Conservation (phyloP, 2,113 vertebrate species). For the Triplophysa siluroides region DNA sequence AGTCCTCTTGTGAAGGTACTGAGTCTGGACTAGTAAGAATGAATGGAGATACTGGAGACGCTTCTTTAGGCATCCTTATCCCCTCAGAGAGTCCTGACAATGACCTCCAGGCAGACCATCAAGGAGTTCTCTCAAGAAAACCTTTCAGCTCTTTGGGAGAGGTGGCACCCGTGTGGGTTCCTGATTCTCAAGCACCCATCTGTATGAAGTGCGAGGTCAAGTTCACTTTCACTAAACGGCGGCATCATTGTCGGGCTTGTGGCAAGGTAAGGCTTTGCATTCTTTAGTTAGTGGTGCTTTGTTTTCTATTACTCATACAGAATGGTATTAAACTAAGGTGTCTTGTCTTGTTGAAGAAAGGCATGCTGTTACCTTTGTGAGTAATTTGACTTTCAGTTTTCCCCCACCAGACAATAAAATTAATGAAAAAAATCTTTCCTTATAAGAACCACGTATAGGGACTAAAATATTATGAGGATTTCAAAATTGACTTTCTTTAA, state of each 20-base stretch:
- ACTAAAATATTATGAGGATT: too few species aligned
- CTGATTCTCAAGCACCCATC: constrained; percentile 95
- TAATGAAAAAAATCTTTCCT: too few species aligned
- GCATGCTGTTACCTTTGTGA: not conserved
- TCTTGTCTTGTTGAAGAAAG: not conserved
- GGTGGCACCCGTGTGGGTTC: constrained; percentile 97
- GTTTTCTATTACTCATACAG: not conserved
- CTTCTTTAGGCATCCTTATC: constrained; percentile 71
- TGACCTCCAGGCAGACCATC: constrained; percentile 90
- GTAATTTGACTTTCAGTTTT: not conserved
- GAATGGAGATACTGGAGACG: constrained; percentile 76
- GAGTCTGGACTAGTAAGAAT: constrained; percentile 71
- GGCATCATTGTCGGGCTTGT: constrained; percentile 98
- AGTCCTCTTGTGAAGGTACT: constrained; percentile 11
- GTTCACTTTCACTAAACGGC: constrained; percentile 98
- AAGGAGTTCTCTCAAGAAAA: constrained; percentile 80
- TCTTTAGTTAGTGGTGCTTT: not conserved
- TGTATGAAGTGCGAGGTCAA: constrained; percentile 98
- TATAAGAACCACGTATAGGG: too few species aligned
- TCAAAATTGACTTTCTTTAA: too few species aligned
- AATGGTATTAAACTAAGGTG: not conserved
- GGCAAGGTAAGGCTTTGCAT: constrained; percentile 85
- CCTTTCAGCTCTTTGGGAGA: constrained; percentile 86
- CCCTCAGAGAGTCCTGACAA: constrained; percentile 91
- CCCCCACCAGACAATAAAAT: not conserved